phyloP scores from a whole-genome alignment of 2,113 vertebrate species.

The Cyphomyrus plagiostoma region DNA sequence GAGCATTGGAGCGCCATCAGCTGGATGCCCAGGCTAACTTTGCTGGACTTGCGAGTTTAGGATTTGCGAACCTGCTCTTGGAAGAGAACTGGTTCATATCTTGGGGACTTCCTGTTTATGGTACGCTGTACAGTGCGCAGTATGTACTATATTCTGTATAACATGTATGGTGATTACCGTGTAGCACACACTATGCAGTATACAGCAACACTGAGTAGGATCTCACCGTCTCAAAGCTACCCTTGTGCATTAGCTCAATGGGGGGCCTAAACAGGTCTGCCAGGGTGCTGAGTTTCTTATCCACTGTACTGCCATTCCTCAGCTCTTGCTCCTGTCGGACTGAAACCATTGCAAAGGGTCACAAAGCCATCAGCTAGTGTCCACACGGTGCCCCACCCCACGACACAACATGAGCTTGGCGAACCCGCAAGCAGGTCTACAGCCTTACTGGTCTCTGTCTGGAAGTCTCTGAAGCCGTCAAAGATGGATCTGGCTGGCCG shows the following conservation, averaged over 20 bases:
- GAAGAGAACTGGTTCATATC: too few relatives aligned
- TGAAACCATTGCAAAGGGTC: slow-evolving; percentile 39
- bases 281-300: slow-evolving; percentile 95
- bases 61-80: too few relatives aligned
- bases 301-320: slow-evolving; percentile 88
- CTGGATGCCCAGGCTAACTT: too few relatives aligned
- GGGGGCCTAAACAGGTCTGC: slow-evolving; percentile 96
- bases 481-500: slow-evolving; percentile 96
- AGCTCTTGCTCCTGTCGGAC: slow-evolving; percentile 97
- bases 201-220: not conserved
- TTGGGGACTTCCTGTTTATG: not conserved
- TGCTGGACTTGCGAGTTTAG: too few relatives aligned
- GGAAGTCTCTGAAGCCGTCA: slow-evolving; percentile 97
- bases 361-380: not conserved
- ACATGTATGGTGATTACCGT: not conserved
- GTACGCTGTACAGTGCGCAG: not conserved
- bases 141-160: not conserved
- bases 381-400: not conserved
- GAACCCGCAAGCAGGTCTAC: not conserved
- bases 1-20: too few relatives aligned
- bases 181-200: not conserved
- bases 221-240: slow-evolving; percentile 96
- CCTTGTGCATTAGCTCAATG: slow-evolving; percentile 99
- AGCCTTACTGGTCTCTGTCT: slow-evolving; percentile 93
- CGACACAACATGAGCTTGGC: not conserved